These are phyloP conservation scores for Myripristis murdjan DNA, from an alignment of 2,797 vertebrate genomes.

Conservation along the genomic window DNA sequence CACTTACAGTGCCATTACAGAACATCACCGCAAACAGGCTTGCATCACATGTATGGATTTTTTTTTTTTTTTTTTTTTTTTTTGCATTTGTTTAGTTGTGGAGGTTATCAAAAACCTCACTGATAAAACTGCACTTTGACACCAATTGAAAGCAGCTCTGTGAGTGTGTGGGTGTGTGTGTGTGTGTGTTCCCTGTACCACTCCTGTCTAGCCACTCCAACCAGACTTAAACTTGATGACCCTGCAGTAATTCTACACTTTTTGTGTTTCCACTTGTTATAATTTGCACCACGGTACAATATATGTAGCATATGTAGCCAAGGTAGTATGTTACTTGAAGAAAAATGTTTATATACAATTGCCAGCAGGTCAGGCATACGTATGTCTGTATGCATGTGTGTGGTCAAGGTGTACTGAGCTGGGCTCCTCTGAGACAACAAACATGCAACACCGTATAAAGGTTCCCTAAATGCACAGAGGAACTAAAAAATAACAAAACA, in stretches of 20 bases:
- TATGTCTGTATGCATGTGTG: neutral
- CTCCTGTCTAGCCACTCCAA: constrained; percentile 2
- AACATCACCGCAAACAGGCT: neutral
- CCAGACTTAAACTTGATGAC: constrained; percentile 29
- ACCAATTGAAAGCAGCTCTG: constrained; percentile 55
- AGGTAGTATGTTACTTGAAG: neutral
- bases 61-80: too few relatives aligned
- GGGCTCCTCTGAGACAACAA: neutral
- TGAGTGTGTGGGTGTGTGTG: constrained; percentile 10
- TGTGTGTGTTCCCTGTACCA: constrained; percentile 23
- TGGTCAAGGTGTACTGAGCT: neutral
- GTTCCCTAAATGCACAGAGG: constrained; percentile 12
- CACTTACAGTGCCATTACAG: neutral
- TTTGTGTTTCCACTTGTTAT: constrained; percentile 9
- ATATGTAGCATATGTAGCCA: neutral
- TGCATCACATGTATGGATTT: constrained; percentile 11
- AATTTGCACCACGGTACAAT: neutral
- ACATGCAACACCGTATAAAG: constrained; percentile 9
- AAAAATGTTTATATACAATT: too few relatives aligned
- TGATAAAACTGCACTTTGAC: constrained; percentile 65
- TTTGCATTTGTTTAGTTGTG: constrained; percentile 21
- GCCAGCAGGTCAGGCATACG: neutral
- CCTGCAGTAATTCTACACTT: neutral
- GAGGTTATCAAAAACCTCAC: constrained; percentile 13
- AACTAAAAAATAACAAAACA: constrained; percentile 58